These are phyloP conservation scores for Corythoichthys haematopterus DNA, from an alignment of 2,113 vertebrate genomes.

Conservation along the genomic window DNA sequence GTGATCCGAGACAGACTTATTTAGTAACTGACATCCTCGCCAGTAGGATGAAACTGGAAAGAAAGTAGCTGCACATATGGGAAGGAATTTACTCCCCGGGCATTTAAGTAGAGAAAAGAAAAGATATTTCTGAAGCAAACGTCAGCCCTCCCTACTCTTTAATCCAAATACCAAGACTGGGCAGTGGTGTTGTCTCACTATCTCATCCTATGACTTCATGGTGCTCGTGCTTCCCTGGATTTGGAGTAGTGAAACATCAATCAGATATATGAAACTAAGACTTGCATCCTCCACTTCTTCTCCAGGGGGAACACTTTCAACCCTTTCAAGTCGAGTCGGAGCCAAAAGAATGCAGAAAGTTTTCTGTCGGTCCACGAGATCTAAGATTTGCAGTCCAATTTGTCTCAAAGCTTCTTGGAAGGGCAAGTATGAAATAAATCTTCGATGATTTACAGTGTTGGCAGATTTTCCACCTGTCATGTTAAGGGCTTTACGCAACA, in stretches of 20 bases:
- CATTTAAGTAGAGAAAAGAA: slow-evolving; percentile 27
- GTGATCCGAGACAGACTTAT: slow-evolving; percentile 58
- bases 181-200: slow-evolving; percentile 35
- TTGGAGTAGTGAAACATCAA: slow-evolving; percentile 48
- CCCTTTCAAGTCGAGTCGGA: slow-evolving; percentile 38
- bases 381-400: slow-evolving; percentile 19
- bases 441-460: slow-evolving; percentile 24
- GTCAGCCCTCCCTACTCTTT: slow-evolving; percentile 47
- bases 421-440: slow-evolving; percentile 9
- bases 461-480: slow-evolving; percentile 24
- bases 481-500: slow-evolving; percentile 21
- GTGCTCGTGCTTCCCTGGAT: slow-evolving; percentile 49
- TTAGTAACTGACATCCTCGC: slow-evolving; percentile 52
- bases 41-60: slow-evolving; percentile 27
- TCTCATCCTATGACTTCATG: slow-evolving; percentile 54
- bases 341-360: slow-evolving; percentile 39
- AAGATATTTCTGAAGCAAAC: slow-evolving; percentile 42
- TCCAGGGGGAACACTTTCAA: slow-evolving; percentile 41
- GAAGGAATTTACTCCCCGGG: slow-evolving; percentile 23
- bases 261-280: slow-evolving; percentile 52
- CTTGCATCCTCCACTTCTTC: slow-evolving; percentile 38
- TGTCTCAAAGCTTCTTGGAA: slow-evolving; percentile 34
- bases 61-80: slow-evolving; percentile 25
- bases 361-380: slow-evolving; percentile 19
- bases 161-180: slow-evolving; percentile 42